Evolutionary conservation across 2,888 invertebrate genomes (phyloP), one percentile per base, ranked within the genome.

Genomic region (Euproctis similis): DNA sequence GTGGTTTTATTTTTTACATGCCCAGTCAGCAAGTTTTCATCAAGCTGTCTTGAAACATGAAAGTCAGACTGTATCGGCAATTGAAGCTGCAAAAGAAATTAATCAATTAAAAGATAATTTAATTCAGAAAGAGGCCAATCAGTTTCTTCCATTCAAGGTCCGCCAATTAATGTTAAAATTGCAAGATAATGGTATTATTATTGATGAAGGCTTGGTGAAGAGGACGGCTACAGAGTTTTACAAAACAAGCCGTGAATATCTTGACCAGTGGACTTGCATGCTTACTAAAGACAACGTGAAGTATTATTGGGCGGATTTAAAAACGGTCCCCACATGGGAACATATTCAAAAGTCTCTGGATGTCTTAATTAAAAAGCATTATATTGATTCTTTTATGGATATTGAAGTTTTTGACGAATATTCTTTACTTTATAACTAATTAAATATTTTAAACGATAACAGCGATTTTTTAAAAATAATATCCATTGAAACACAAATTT

Each of bases 371-470:
- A 25, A 10, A 25, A 42, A 33, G 11, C 17, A 8, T 4, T 25
- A 17, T 25, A 16, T 25, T 25, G 17, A 17, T 17, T 17, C 17
- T 10, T 10, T 26, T 19, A 25, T 29, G 23, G 19, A 14, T 14
- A 14, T 6, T 36, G 30, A 44, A 48, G 39, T 52, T 26, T 53
- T 54, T 39, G 52, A 53, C 28, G 43, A 52, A 42, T 46, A 44
- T 48, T 43, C 45, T 24, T 30, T 53, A 32, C 50, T 55, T 44
- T 45, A 27, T 23, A 57, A 49, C 31, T 46, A n/a, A n/a, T n/a
- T n/a, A n/a, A n/a, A n/a, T n/a, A n/a, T n/a, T n/a, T n/a, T n/a
- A n/a, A n/a, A n/a, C n/a, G n/a, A n/a, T n/a, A n/a, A n/a, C n/a
- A n/a, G n/a, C n/a, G n/a, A n/a, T n/a, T n/a, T n/a, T n/a, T n/a